These are phyloP conservation scores for Stercorarius parasiticus DNA, from an alignment of 2,113 vertebrate species.

Conservation along the genomic window DNA sequence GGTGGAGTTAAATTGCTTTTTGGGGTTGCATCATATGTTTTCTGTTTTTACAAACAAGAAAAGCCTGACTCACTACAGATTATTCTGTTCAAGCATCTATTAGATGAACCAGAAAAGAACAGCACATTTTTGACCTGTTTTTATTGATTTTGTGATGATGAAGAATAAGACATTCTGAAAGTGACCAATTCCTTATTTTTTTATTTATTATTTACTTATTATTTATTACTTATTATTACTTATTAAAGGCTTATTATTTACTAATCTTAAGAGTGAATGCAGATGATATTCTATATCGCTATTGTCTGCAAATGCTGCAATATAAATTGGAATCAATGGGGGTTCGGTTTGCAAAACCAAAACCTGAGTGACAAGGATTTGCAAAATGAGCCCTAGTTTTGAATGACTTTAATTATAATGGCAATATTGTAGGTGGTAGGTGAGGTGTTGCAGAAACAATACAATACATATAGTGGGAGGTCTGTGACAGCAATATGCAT, in stretches of 20 bases:
- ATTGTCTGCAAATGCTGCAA: background rate
- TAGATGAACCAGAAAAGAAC: background rate
- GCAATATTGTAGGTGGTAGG: background rate
- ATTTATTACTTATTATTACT: too few species aligned
- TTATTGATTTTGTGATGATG: background rate
- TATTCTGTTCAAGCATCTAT: background rate
- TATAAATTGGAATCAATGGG: background rate
- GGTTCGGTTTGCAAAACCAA: background rate
- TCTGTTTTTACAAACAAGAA: constrained; percentile 4
- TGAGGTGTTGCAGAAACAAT: background rate
- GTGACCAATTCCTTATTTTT: background rate
- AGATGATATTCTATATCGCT: background rate
- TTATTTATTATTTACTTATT: too few species aligned
- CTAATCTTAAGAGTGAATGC: background rate
- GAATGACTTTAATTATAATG: background rate
- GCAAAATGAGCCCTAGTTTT: background rate
- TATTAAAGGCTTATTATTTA: background rate
- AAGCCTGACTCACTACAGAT: background rate
- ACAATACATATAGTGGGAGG: background rate
- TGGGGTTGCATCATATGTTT: constrained; percentile 17
- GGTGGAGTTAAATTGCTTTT: constrained; percentile 33
- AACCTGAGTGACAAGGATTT: constrained; percentile 12
- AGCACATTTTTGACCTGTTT: background rate
- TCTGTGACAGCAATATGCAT: background rate
- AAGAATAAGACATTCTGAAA: background rate